These are phyloP conservation scores for Pseudopodoces humilis DNA, from an alignment of 2,113 vertebrate genomes.

Conservation along the genomic window DNA sequence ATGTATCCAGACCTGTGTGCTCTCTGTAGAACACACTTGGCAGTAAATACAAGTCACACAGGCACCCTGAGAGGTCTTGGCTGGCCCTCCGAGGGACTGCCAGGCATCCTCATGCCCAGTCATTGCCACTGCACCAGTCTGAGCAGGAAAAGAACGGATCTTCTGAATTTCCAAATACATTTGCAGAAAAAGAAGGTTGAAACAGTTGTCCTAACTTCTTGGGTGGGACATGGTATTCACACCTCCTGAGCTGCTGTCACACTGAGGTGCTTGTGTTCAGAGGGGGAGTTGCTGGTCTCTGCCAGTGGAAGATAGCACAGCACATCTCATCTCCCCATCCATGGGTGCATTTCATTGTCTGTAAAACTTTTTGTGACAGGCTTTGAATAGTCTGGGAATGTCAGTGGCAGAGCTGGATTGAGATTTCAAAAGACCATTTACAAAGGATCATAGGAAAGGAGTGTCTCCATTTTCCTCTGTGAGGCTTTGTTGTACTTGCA, in stretches of 20 bases:
- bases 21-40: not conserved
- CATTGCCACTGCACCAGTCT: not conserved
- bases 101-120: rapidly evolving
- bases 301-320: not conserved
- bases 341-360: not conserved
- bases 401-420: not conserved
- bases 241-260: not conserved
- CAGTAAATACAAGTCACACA: not conserved
- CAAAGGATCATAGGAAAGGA: not conserved
- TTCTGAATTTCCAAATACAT: not conserved
- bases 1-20: not conserved
- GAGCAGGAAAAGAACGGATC: not conserved
- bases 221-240: not conserved
- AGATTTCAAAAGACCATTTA: not conserved
- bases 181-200: too few relatives aligned
- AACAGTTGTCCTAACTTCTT: not conserved
- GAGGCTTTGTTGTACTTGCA: not conserved
- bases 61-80: not conserved
- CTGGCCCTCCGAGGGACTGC: not conserved
- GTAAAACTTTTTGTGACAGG: not conserved
- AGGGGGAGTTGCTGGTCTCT: not conserved
- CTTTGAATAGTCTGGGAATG: not conserved
- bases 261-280: not conserved
- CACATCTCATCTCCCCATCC: not conserved
- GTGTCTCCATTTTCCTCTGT: not conserved